A percentile compares a stretch with the other conserved stretches of the same genome.
phyloP scores from a whole-genome alignment of 1,140 invertebrate genomes.

The Diuraphis noxia region DNA sequence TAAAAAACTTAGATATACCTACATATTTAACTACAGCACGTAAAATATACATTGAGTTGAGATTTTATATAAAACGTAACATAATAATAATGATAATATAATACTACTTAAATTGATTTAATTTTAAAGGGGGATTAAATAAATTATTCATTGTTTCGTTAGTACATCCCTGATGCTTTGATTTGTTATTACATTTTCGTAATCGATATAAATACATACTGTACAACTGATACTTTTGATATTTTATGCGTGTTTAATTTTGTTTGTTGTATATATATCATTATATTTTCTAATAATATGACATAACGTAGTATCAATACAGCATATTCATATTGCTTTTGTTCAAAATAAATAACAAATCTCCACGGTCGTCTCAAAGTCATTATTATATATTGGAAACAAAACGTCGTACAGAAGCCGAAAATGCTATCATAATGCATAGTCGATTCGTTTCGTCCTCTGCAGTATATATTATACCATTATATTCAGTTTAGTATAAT shows the following conservation, averaged over 20 bases:
- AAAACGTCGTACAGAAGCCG: neutral
- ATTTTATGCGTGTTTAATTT: neutral
- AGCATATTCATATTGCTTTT: neutral
- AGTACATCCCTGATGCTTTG: neutral
- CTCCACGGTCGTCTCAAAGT: neutral
- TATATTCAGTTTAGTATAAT: conserved; percentile 4
- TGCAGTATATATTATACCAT: neutral
- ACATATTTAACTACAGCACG: neutral
- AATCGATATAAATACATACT: neutral
- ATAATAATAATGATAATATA: neutral
- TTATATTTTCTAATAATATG: neutral
- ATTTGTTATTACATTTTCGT: neutral
- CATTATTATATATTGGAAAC: neutral
- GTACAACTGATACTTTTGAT: neutral
- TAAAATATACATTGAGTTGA: neutral
- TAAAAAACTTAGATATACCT: neutral
- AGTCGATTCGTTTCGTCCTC: neutral
- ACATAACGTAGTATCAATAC: too few relatives aligned
- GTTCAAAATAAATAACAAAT: neutral
- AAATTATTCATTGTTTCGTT: neutral
- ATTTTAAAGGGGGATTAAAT: neutral
- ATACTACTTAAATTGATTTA: neutral
- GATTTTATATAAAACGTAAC: neutral
- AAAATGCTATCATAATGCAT: neutral
- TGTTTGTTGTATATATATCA: neutral